Evolutionary conservation across 2,888 invertebrate species (phyloP).

Genomic region (Drosophila phalerata): DNA sequence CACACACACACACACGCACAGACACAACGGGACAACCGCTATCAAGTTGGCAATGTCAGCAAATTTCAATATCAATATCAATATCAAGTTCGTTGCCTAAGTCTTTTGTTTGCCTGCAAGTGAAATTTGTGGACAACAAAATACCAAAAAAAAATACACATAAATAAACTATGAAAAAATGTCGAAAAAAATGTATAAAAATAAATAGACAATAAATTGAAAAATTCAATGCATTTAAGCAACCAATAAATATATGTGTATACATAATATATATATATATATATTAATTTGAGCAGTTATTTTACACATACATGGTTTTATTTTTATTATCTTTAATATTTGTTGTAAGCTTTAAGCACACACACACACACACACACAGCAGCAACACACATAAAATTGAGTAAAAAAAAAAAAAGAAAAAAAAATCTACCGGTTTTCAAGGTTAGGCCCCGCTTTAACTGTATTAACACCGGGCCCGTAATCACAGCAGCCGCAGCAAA

Average conservation of each 20-base stretch:
- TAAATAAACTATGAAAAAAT: background rate
- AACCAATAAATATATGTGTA: slow-evolving; percentile 5
- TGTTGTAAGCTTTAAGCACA: slow-evolving; percentile 50
- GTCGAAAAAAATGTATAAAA: background rate
- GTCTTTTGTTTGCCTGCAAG: slow-evolving; percentile 72
- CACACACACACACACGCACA: slow-evolving; percentile 13
- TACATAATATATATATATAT: slow-evolving; percentile 1
- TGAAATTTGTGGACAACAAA: slow-evolving; percentile 47
- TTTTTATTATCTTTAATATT: slow-evolving; percentile 9
- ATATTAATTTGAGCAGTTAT: slow-evolving; percentile 6
- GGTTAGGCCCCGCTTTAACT: slow-evolving; percentile 78
- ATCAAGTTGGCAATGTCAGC: slow-evolving; percentile 49
- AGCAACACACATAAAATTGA: slow-evolving; percentile 51
- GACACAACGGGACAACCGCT: slow-evolving; percentile 21
- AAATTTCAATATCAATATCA: slow-evolving; percentile 67
- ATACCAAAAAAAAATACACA: background rate
- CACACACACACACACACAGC: slow-evolving; percentile 35
- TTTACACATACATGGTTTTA: slow-evolving; percentile 1
- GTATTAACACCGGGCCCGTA: slow-evolving; percentile 78
- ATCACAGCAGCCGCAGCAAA: slow-evolving; percentile 73
- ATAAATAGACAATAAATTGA: slow-evolving; percentile 43
- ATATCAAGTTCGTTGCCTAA: slow-evolving; percentile 80
- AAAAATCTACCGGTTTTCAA: slow-evolving; percentile 79
- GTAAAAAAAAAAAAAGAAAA: slow-evolving; percentile 50
- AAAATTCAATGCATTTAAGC: slow-evolving; percentile 17